These are phyloP conservation scores for Phocoena sinus DNA, from an alignment of 2,113 vertebrate genomes.

Conservation along the genomic window DNA sequence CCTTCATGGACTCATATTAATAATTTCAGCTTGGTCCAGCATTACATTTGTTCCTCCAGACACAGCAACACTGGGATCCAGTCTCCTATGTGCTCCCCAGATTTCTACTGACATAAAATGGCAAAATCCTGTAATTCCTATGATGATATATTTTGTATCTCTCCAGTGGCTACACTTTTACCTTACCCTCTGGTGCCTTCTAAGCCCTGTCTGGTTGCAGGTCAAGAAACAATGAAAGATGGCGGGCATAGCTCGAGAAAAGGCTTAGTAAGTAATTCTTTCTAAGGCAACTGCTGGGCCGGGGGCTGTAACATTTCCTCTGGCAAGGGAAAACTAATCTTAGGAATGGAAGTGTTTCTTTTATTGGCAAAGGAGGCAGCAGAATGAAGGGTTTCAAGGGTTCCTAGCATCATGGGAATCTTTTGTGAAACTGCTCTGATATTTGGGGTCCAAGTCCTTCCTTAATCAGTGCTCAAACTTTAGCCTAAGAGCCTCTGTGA, in stretches of 20 bases:
- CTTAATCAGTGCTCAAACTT: neutral
- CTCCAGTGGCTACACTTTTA: neutral
- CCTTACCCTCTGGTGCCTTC: neutral
- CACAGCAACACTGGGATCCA: neutral
- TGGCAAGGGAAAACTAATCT: neutral
- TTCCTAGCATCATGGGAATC: neutral
- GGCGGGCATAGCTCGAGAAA: neutral
- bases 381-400: neutral
- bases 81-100: neutral
- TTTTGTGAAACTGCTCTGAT: neutral
- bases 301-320: neutral
- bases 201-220: neutral
- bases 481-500: neutral
- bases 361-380: neutral
- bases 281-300: neutral
- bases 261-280: neutral
- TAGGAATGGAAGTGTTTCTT: neutral
- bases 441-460: neutral
- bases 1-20: neutral
- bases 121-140: neutral
- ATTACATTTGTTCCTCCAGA: too few species aligned
- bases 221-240: neutral
- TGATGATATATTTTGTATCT: neutral
- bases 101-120: neutral
- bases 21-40: neutral